Percentiles rank a stretch among this genome's conserved stretches.
Evolutionary conservation across 1,140 invertebrate species (phyloP).

Genomic region (Drosophila leontia): DNA sequence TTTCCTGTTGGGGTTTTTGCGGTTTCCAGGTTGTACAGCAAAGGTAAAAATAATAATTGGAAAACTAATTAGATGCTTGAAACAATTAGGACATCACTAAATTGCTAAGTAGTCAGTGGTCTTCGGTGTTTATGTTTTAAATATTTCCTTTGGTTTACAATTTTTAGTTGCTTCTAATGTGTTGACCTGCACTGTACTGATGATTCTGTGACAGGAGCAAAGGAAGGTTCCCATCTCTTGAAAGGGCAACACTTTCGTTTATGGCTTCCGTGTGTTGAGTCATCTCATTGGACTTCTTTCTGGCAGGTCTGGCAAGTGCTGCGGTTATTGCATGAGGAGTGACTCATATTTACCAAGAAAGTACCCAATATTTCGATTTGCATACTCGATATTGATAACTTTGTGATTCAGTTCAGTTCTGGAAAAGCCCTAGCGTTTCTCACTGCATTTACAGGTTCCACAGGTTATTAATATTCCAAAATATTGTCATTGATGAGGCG

Average conservation of each 20-base stretch:
- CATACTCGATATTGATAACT: slow-evolving; percentile 3
- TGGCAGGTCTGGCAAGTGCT: slow-evolving; percentile 14
- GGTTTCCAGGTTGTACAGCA: slow-evolving; percentile 9
- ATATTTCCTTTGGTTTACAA: not conserved
- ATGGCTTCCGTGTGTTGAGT: slow-evolving; percentile 19
- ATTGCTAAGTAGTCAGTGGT: not conserved
- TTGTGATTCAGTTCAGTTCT: slow-evolving; percentile 20
- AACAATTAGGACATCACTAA: not conserved
- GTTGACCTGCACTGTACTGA: not conserved
- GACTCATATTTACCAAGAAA: slow-evolving; percentile 8
- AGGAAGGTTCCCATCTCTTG: not conserved
- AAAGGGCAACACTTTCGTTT: slow-evolving; percentile 13
- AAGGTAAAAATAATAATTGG: not conserved
- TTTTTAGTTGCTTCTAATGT: not conserved
- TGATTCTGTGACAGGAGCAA: not conserved
- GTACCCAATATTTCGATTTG: slow-evolving; percentile 4
- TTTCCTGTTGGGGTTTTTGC: slow-evolving; percentile 24
- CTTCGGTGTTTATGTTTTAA: not conserved
- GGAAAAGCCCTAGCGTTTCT: slow-evolving; percentile 2
- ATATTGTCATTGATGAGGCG: not conserved
- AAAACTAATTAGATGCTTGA: too few relatives aligned
- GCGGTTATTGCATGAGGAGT: not conserved
- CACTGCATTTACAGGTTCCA: not conserved
- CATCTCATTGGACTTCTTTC: slow-evolving; percentile 6
- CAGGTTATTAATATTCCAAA: not conserved